Base-by-base conservation (phyloP, 2,113 vertebrate species). In the Ailuropoda melanoleuca region DNA sequence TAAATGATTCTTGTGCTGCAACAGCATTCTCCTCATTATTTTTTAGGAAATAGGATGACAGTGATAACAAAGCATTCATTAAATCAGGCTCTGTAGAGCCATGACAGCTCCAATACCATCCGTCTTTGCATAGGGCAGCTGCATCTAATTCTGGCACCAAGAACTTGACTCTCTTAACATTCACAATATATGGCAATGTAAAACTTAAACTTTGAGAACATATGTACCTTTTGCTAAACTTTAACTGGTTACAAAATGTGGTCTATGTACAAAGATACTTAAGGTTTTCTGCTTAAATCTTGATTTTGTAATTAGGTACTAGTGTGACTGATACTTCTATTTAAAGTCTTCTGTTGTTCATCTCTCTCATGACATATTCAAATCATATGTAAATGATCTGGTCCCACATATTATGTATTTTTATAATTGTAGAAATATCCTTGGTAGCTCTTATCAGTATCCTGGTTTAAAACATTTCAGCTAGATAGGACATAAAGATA, bases 391-490 rank as follows among this genome's bases (percentile, higher is more conserved):
- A 70, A 94, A 86, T 39, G 11, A 75, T 2, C 4, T 70, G 50
- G 21, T 34, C 3, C 5, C 26, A 81, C 24, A 46, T 66, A 66
- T 80, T 88, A 58, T 3, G 12, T 17, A 83, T 80, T 43, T 90
- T 72, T 87, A 74, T n/a, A 80, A 90, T 66, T 93, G 6, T 90
- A 66, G 31, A 84, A 55, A 53, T 74, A 88, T 46, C 1, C 55
- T 96, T 58, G 5, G 3, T 66, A 83, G 24, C 58, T 9, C 15
- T 90, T 84, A 62, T 74, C 50, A 95, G 66, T 66, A 58, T 60
- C 17, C 21, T 85, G 31, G 31, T 53, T 88, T 64, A 74, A 97
- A 93, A 91, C 75, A 85, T 88, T 74, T 92, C 37, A 66, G 55
- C 23, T 24, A 94, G 74, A 60, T 48, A 29, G 46, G 17, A 29